Evolutionary conservation across 2,797 vertebrate genomes (phyloP).

Genomic region (Phaenicophaeus curvirostris): DNA sequence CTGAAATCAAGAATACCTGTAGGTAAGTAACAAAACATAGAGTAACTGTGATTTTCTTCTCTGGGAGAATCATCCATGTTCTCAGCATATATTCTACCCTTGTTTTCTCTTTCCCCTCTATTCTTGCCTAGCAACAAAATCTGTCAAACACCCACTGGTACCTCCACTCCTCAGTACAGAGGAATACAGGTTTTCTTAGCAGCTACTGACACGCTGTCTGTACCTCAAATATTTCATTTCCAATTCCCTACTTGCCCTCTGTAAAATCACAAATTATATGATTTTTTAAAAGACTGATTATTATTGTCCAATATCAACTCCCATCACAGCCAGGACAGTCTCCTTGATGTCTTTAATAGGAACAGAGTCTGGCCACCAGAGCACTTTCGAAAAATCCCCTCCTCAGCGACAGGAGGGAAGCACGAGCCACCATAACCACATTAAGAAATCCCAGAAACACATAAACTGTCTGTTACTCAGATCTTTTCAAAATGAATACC

Average conservation of each 20-base stretch:
- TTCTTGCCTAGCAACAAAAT: neutral
- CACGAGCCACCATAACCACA: neutral
- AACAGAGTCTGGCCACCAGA: neutral
- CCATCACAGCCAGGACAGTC: neutral
- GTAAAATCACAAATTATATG: neutral
- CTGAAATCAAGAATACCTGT: neutral
- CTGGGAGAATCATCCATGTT: neutral
- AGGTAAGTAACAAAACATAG: neutral
- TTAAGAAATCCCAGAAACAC: neutral
- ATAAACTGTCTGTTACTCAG: neutral
- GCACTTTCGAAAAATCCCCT: neutral
- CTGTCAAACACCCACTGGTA: neutral
- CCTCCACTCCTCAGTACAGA: neutral
- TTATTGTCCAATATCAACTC: neutral
- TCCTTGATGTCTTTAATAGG: neutral
- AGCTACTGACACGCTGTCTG: neutral
- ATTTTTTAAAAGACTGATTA: neutral
- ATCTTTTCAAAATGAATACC: neutral
- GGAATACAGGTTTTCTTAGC: neutral
- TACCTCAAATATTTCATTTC: neutral
- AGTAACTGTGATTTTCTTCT: neutral
- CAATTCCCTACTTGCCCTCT: neutral
- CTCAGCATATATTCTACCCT: neutral
- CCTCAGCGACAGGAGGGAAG: neutral
- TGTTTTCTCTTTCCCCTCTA: neutral